Evolutionary conservation across 2,113 vertebrate species (phyloP).

Genomic region (Ovibos moschatus): DNA sequence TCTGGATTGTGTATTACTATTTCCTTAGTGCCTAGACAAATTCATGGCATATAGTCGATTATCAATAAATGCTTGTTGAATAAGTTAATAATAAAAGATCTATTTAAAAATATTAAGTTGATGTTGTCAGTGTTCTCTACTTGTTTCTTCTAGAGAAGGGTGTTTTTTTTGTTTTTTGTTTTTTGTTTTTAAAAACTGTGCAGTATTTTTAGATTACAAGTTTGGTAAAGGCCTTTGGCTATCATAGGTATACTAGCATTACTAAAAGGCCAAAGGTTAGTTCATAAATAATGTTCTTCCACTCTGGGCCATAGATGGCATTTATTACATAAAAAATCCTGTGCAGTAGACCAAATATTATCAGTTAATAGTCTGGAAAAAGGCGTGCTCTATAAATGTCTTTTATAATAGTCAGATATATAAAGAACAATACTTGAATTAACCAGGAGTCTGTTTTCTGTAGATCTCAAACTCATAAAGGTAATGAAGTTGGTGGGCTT

Average conservation of each 20-base stretch:
- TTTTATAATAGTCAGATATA: conserved; percentile 21
- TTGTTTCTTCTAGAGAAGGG: neutral
- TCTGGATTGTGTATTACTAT: neutral
- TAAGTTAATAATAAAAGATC: neutral
- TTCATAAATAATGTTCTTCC: conserved; percentile 10
- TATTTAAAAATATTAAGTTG: conserved; percentile 16
- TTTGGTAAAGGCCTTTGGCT: neutral
- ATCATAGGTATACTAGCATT: neutral
- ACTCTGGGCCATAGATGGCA: neutral
- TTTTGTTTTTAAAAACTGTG: neutral
- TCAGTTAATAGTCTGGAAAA: neutral
- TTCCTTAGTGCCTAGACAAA: neutral
- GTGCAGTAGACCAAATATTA: conserved; percentile 33
- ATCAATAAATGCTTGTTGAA: neutral
- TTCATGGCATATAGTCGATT: neutral
- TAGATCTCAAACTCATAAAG: conserved; percentile 15
- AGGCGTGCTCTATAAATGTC: neutral
- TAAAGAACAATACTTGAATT: conserved; percentile 41
- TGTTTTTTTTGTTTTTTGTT: neutral
- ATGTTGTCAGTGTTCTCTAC: neutral
- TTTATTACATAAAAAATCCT: conserved; percentile 28
- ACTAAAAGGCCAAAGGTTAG: neutral
- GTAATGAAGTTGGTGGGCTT: neutral
- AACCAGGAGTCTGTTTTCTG: conserved; percentile 36
- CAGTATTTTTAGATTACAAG: neutral